phyloP scores from a whole-genome alignment of 2,888 invertebrate genomes.

The Pyrgus malvae region DNA sequence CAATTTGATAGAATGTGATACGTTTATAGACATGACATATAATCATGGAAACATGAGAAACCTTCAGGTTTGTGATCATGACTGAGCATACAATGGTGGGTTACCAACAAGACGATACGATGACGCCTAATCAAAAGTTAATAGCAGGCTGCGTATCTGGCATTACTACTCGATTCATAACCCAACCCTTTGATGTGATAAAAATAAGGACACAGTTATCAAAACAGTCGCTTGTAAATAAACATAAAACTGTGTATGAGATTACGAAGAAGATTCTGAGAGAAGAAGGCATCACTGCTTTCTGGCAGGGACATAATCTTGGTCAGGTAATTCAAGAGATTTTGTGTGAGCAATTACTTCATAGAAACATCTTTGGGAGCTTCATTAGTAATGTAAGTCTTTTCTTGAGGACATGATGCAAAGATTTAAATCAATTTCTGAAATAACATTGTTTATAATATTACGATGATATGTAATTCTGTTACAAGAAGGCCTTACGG shows the following conservation, averaged over 20 bases:
- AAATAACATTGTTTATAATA: too few relatives aligned
- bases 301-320: slow-evolving; percentile 97
- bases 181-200: slow-evolving; percentile 95
- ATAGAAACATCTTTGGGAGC: too few relatives aligned
- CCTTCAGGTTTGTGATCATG: slow-evolving; percentile 12
- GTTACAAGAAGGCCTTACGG: too few relatives aligned
- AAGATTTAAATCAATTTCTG: too few relatives aligned
- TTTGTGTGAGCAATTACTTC: too few relatives aligned
- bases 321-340: too few relatives aligned
- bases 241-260: slow-evolving; percentile 72
- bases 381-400: too few relatives aligned
- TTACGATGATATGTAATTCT: too few relatives aligned
- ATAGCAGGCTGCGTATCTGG: slow-evolving; percentile 61
- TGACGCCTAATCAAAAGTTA: slow-evolving; percentile 56
- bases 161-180: slow-evolving; percentile 51
- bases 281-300: slow-evolving; percentile 91
- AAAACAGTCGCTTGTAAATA: slow-evolving; percentile 77
- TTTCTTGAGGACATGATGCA: too few relatives aligned
- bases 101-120: slow-evolving; percentile 50
- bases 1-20: slow-evolving; percentile 4
- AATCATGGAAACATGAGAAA: slow-evolving; percentile 1
- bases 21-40: neutral
- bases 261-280: slow-evolving; percentile 85
- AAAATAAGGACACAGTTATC: slow-evolving; percentile 96
- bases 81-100: slow-evolving; percentile 56